Base-by-base conservation (phyloP, 2,888 invertebrate genomes). In the Congeria kusceri region DNA sequence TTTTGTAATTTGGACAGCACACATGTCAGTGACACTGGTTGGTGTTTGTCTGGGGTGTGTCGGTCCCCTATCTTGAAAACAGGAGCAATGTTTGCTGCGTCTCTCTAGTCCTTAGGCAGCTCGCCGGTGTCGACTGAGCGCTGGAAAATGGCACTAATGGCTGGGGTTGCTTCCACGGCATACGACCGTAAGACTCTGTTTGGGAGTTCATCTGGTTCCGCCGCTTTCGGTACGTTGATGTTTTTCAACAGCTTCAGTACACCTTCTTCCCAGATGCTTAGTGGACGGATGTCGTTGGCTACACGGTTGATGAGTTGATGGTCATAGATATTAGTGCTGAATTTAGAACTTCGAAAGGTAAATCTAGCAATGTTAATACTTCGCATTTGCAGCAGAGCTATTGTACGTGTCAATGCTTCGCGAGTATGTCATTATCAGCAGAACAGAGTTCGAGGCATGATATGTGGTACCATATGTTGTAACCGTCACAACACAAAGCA, bases 71-170 rank as follows among this genome's bases (percentile, higher is more conserved):
- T 67, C 15, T 58, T 61, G 25, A 58, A 61, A 13, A 69, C 72
- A 66, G 67, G 74, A 18, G 65, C 59, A 20, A 74, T 47, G 28
- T 78, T 74, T 27, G 73, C 69, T 27, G 73, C 69, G 32, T 44
- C 53, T 47, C 64, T 68, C 83, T 80, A 80, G 72, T 83, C 80
- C 28, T 59, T 64, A 3, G 77, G 80, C 53, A 80, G 57, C 39
- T 74, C 63, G 0, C 83, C 80, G 3, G 59, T 32, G 57, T 78
- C 77, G 7, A 69, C 56, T 46, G 74, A 78, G 20, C 39, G 44
- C 44, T 78, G 73, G 64, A 69, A 78, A 13, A 78, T 69, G 25
- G 61, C 62, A 20, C 73, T 74, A 23, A 73, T 46, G 47, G 73
- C 64, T 66, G 76, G 80, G n/a, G 80, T 63, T 0, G 66, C 49